phyloP scores from a whole-genome alignment of 2,113 vertebrate species.

The human (Homo sapiens) region GRCh38 chr5:139848501-139849000 shows the following conservation, averaged over 20 bases:
- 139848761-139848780: too few relatives aligned
- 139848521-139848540: constrained; percentile 94
- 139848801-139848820: not conserved
- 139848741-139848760: accelerated
- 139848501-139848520: constrained; percentile 82
- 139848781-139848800: not conserved
- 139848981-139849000: not conserved
- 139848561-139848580: constrained; percentile 92
- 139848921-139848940: not conserved
- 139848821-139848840: not conserved
- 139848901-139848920: not conserved
- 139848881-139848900: not conserved
- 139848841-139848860: not conserved
- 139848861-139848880: not conserved
- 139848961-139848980: not conserved
- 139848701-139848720: constrained; percentile 39
- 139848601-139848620: constrained; percentile 97
- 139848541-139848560: constrained; percentile 92
- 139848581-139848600: constrained; percentile 95
- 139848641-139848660: constrained; percentile 98
- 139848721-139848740: not conserved
- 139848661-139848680: constrained; percentile 96
- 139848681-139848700: constrained; percentile 98
- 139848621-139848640: constrained; percentile 95
- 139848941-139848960: not conserved